Base-by-base conservation (phyloP, 1,140 invertebrate species). In the Globodera ellingtonae region DNA sequence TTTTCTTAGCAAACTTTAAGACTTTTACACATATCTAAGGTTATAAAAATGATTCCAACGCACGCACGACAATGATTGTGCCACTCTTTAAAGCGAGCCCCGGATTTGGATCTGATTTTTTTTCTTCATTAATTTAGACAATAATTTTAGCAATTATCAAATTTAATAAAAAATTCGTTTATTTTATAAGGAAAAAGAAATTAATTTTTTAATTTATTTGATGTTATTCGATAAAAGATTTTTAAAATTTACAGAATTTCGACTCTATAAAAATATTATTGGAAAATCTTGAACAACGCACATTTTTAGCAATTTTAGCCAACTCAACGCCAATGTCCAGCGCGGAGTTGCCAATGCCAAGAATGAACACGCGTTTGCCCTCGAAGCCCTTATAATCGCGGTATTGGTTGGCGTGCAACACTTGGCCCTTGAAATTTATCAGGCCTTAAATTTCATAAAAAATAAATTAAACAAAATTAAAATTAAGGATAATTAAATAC, bases 301-400 rank as follows among this genome's bases (percentile, higher is more conserved):
- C 80, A 48, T 48, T 82, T 65, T 90, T 88, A 6, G 91, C 88
- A n/a, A 91, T 87, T 76, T 89, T 89, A 50, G 89, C 90, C 9
- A 92, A 79, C 76, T 92, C 92, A 6, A 91, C 91, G 24, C 91
- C 92, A 48, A 91, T 91, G 84, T 92, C 92, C 6, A 89, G 88
- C 15, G 90, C 91, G 8, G 92, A 92, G 84, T 92, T 92, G 13
- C 92, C 92, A 52, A 92, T 90, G n/a, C 92, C 81, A 21, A 92
- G 83, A 24, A 92, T 87, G 18, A 92, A 82, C 8, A 91, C 90
- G 44, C 85, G 83, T 80, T 91, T 90, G 52, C 89, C 89, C 69
- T 90, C 89, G 79, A 89, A 91, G 9, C 89, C 89, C 35, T 81
- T 78, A 18, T 81, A 85, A 70, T 86, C 85, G 62, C 85, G 84